These are phyloP conservation scores for Pseudanteris insignis DNA, from an alignment of 2,888 invertebrate species.

Conservation along the genomic window DNA sequence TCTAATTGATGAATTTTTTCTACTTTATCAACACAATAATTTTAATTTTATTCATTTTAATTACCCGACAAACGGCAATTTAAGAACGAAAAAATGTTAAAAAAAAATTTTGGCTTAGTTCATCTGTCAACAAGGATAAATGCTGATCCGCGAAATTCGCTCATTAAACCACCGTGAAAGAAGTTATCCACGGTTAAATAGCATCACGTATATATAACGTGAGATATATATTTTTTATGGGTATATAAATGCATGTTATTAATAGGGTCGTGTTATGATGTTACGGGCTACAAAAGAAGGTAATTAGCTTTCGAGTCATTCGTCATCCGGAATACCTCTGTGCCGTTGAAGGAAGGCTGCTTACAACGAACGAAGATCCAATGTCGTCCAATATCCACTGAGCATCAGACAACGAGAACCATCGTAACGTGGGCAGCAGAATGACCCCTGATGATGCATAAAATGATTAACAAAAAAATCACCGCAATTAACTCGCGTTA, in stretches of 20 bases:
- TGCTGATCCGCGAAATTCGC: no score
- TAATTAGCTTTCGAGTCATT: constrained; percentile 64
- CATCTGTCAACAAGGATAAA: no score
- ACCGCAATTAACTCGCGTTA: constrained; percentile 56
- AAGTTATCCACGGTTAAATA: constrained; percentile 36
- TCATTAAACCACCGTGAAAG: no score
- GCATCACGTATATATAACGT: constrained; percentile 35
- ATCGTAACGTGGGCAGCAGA: no score
- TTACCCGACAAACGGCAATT: no score
- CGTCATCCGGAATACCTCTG: constrained; percentile 57
- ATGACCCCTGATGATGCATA: constrained; percentile 62
- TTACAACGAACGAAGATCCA: constrained; percentile 28
- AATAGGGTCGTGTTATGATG: constrained; percentile 60
- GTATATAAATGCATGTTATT: constrained; percentile 62
- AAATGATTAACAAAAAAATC: constrained; percentile 43
- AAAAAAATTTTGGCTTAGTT: no score
- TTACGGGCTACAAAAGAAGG: constrained; percentile 60
- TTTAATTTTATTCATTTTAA: no score
- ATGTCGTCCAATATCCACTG: constrained; percentile 44
- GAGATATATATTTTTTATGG: constrained; percentile 60
- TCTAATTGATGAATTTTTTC: no score
- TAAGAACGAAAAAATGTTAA: no score
- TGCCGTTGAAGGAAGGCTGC: background rate
- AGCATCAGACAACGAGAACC: constrained; percentile 54
- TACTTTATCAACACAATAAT: no score